phyloP scores from a whole-genome alignment of 1,140 invertebrate species.

The Aphaenogaster floridana region DNA sequence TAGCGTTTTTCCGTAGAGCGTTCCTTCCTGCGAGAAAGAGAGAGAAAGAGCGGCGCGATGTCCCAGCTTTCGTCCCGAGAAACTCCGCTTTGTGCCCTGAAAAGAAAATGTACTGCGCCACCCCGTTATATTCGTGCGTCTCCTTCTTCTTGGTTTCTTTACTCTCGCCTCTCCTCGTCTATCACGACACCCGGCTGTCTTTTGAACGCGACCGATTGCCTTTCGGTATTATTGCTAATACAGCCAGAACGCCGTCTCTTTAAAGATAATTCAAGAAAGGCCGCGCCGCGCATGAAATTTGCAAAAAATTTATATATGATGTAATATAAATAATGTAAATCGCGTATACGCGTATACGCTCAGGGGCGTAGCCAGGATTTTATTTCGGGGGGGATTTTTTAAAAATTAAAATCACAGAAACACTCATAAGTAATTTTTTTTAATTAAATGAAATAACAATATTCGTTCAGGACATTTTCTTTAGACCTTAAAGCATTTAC shows the following conservation, averaged over 20 bases:
- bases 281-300: background rate
- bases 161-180: constrained; percentile 40
- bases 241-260: background rate
- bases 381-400: no score
- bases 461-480: no score
- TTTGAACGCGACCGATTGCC: constrained; percentile 23
- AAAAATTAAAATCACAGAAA: no score
- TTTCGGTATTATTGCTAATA: constrained; percentile 47
- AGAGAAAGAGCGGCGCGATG: constrained; percentile 18
- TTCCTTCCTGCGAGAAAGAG: constrained; percentile 30
- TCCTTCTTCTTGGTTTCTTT: constrained; percentile 11
- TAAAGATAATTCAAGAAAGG: background rate
- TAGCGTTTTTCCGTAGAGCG: constrained; percentile 60
- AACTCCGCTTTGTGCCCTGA: constrained; percentile 67
- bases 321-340: background rate
- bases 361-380: no score
- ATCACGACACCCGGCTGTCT: constrained; percentile 35
- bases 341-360: background rate
- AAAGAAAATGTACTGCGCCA: constrained; percentile 72
- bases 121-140: constrained; percentile 61
- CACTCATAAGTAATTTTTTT: no score
- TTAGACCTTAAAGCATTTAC: no score
- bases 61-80: constrained; percentile 35
- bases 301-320: background rate
- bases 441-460: no score